These are phyloP conservation scores for Alectura lathami DNA, from an alignment of 2,113 vertebrate genomes.

Conservation along the genomic window DNA sequence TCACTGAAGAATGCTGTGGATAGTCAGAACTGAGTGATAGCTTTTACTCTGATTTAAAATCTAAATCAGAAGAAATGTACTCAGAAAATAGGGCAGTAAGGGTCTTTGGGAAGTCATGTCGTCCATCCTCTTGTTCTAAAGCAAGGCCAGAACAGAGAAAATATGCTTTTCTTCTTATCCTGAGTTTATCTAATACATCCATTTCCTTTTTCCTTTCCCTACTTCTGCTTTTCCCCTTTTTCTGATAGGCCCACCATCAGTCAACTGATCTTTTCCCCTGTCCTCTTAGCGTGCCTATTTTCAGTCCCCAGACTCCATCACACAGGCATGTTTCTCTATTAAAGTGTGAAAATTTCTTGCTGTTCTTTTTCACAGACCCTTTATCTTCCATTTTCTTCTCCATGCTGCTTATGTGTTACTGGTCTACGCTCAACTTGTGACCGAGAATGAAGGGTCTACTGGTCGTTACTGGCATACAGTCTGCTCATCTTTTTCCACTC, in stretches of 20 bases:
- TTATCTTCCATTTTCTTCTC: background rate
- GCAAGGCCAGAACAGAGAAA: background rate
- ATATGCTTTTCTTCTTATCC: background rate
- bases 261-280: background rate
- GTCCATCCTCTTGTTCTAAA: background rate
- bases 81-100: background rate
- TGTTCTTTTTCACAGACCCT: background rate
- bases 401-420: background rate
- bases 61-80: background rate
- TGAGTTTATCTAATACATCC: background rate
- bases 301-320: background rate
- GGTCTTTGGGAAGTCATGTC: background rate
- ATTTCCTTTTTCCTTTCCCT: background rate
- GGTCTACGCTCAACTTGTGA: background rate
- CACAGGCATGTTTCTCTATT: background rate
- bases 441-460: background rate
- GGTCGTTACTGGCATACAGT: background rate
- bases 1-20: background rate
- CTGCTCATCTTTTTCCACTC: background rate
- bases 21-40: background rate
- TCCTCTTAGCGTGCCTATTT: background rate
- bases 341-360: background rate
- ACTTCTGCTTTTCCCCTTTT: background rate
- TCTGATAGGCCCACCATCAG: background rate
- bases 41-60: background rate